Evolutionary conservation across 2,888 invertebrate species (phyloP).

Genomic region (Pyrocoelia pectoralis): DNA sequence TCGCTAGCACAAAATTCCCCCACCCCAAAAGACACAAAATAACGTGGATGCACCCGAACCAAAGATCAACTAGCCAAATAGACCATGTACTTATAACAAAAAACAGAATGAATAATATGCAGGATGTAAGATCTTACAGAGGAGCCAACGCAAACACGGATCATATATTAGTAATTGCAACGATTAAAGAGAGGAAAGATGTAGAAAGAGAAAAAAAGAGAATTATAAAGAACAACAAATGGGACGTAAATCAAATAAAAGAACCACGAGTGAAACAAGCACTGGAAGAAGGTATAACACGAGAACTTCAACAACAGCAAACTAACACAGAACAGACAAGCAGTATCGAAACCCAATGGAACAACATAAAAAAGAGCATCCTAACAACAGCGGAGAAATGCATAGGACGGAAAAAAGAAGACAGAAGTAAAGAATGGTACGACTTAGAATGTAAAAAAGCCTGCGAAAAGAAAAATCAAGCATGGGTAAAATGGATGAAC

Average conservation of each 20-base stretch:
- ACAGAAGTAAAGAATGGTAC: no score
- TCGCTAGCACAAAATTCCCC: background rate
- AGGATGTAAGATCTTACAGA: conserved; percentile 6
- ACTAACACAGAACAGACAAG: background rate
- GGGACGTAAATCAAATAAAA: background rate
- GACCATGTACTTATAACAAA: background rate
- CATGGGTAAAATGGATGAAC: no score
- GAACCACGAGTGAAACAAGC: background rate
- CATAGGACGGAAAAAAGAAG: no score
- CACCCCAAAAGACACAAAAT: background rate
- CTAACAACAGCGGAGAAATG: no score
- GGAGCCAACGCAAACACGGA: background rate
- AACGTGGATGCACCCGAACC: conserved; percentile 3
- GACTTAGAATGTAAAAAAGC: background rate
- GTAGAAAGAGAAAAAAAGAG: background rate
- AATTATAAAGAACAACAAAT: background rate
- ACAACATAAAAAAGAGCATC: background rate
- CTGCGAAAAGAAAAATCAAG: background rate
- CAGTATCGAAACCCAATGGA: background rate
- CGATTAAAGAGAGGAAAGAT: conserved; percentile 2
- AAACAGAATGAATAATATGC: background rate
- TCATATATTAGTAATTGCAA: conserved; percentile 7
- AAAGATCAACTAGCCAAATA: background rate
- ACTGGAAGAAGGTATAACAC: background rate
- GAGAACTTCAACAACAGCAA: background rate